phyloP scores from a whole-genome alignment of 2,113 vertebrate genomes.

The Paraplagusia blochii region DNA sequence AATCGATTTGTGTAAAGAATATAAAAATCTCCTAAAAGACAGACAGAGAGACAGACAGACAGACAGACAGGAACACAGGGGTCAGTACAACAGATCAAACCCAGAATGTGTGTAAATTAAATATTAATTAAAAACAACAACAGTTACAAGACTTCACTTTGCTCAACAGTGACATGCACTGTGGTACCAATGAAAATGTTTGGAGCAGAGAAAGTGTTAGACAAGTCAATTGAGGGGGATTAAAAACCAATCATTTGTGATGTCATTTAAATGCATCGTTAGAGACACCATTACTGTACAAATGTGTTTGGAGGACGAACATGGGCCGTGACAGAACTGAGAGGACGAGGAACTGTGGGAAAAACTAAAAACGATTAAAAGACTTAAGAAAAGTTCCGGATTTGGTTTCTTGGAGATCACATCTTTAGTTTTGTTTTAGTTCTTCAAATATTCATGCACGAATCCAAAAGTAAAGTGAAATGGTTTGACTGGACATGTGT shows the following conservation, averaged over 20 bases:
- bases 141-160: slow-evolving; percentile 75
- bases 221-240: slow-evolving; percentile 15
- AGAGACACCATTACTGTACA: slow-evolving; percentile 32
- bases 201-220: slow-evolving; percentile 23
- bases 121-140: slow-evolving; percentile 71
- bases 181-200: slow-evolving; percentile 55
- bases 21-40: slow-evolving; percentile 62
- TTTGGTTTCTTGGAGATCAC: no score
- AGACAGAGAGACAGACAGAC: slow-evolving; percentile 42
- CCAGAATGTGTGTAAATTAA: slow-evolving; percentile 66
- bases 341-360: slow-evolving; percentile 13
- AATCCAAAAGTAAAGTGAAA: slow-evolving; percentile 40
- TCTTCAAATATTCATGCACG: slow-evolving; percentile 57
- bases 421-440: no score
- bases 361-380: no score
- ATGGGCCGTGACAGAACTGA: slow-evolving; percentile 17
- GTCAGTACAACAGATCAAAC: slow-evolving; percentile 66
- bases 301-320: slow-evolving; percentile 2
- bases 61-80: slow-evolving; percentile 21
- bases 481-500: slow-evolving; percentile 34
- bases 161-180: slow-evolving; percentile 73
- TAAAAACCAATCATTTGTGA: slow-evolving; percentile 41
- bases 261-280: slow-evolving; percentile 37
- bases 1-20: slow-evolving; percentile 62
- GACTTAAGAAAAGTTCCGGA: no score